phyloP scores from a whole-genome alignment of 2,797 vertebrate species.

The Fundulus diaphanus region DNA sequence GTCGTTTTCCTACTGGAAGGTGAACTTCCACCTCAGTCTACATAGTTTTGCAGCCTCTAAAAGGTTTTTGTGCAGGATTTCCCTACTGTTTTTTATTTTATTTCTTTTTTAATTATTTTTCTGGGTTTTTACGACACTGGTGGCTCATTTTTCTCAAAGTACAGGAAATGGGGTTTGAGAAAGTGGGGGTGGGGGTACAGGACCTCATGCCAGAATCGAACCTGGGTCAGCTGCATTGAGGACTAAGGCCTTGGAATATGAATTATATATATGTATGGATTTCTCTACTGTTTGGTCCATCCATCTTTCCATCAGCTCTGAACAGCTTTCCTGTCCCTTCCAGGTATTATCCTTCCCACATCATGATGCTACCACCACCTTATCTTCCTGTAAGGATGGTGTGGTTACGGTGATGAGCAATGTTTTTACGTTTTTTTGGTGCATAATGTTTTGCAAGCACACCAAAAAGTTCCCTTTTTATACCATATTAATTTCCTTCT shows the following conservation, averaged over 20 bases:
- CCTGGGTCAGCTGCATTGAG: too few relatives aligned
- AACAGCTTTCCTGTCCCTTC: neutral
- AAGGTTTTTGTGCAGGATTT: neutral
- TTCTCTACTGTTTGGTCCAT: too few relatives aligned
- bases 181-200: too few relatives aligned
- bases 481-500: neutral
- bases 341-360: neutral
- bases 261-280: too few relatives aligned
- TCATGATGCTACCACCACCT: neutral
- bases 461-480: neutral
- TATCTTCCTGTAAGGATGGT: neutral
- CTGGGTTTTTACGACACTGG: too few relatives aligned
- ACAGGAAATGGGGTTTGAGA: too few relatives aligned
- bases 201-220: too few relatives aligned
- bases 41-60: neutral
- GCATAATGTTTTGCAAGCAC: neutral
- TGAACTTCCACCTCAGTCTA: neutral
- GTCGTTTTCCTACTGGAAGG: neutral
- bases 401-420: neutral
- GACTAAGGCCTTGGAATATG: too few relatives aligned
- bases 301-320: neutral
- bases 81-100: too few relatives aligned
- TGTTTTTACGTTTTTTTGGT: neutral
- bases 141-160: too few relatives aligned
- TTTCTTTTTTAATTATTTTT: too few relatives aligned